These are phyloP conservation scores for Puntigrus tetrazona DNA, from an alignment of 2,113 vertebrate species.

Conservation along the genomic window DNA sequence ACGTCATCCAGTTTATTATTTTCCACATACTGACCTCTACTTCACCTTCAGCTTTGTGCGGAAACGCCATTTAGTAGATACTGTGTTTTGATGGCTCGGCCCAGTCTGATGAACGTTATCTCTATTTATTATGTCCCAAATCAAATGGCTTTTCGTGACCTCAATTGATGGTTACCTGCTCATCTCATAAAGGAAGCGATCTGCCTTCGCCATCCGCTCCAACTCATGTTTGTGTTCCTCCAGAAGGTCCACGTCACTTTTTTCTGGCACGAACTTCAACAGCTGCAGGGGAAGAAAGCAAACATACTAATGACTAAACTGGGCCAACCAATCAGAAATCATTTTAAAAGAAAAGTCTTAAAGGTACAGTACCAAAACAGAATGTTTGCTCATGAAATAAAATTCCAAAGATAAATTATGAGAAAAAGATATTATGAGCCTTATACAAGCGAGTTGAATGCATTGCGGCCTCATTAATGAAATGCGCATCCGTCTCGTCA, in stretches of 20 bases:
- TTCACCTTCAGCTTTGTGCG: background rate
- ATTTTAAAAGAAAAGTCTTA: background rate
- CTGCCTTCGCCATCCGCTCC: slow-evolving; percentile 95
- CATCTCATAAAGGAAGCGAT: slow-evolving; percentile 98
- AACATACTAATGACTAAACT: background rate
- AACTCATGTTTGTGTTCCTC: slow-evolving; percentile 97
- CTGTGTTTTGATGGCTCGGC: background rate
- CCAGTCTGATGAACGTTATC: slow-evolving; percentile 8
- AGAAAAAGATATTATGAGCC: background rate
- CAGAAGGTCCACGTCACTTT: slow-evolving; percentile 91
- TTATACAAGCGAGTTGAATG: background rate
- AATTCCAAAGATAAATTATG: background rate
- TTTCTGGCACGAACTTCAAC: slow-evolving; percentile 95
- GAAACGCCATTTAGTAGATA: background rate
- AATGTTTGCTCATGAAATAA: background rate
- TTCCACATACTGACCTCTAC: slow-evolving; percentile 3
- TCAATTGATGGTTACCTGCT: slow-evolving; percentile 81
- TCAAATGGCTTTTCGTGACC: background rate
- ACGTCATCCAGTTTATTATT: background rate
- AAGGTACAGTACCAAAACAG: background rate
- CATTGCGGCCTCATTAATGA: background rate
- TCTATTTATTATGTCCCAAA: background rate
- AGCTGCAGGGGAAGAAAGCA: slow-evolving; percentile 73
- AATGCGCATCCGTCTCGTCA: background rate
- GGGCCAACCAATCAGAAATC: background rate